phyloP scores from a whole-genome alignment of 2,888 invertebrate genomes.

The Periphyllus acericola region DNA sequence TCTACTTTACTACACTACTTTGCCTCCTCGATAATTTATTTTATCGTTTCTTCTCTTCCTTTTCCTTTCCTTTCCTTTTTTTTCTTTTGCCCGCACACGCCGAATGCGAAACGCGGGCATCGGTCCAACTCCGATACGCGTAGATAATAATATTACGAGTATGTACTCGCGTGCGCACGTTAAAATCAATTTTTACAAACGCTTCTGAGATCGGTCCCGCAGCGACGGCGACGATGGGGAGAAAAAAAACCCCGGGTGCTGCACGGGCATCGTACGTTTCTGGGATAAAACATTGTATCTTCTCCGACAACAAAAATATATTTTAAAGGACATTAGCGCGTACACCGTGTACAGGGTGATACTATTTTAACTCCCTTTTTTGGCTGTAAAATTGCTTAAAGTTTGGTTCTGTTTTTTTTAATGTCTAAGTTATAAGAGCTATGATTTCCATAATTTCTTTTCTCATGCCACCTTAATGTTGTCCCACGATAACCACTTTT shows the following conservation, averaged over 20 bases:
- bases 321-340: not conserved
- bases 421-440: no score
- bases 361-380: no score
- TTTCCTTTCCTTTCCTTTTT: not conserved
- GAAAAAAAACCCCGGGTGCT: not conserved
- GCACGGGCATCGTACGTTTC: not conserved
- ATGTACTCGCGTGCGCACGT: not conserved
- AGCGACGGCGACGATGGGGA: not conserved
- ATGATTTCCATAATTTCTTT: no score
- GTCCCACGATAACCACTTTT: no score
- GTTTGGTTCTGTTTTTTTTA: no score
- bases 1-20: not conserved
- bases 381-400: no score
- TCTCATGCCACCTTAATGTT: no score
- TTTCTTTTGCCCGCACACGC: not conserved
- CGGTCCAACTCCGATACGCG: conserved; percentile 10
- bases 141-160: no score
- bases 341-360: no score
- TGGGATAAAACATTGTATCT: not conserved
- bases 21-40: conserved; percentile 21
- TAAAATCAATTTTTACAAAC: conserved; percentile 38
- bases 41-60: not conserved
- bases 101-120: conserved; percentile 4
- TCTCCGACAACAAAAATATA: conserved; percentile 20
- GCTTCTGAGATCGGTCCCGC: not conserved